These are phyloP conservation scores for Sisyra terminalis DNA, from an alignment of 2,888 invertebrate genomes.

Conservation along the genomic window DNA sequence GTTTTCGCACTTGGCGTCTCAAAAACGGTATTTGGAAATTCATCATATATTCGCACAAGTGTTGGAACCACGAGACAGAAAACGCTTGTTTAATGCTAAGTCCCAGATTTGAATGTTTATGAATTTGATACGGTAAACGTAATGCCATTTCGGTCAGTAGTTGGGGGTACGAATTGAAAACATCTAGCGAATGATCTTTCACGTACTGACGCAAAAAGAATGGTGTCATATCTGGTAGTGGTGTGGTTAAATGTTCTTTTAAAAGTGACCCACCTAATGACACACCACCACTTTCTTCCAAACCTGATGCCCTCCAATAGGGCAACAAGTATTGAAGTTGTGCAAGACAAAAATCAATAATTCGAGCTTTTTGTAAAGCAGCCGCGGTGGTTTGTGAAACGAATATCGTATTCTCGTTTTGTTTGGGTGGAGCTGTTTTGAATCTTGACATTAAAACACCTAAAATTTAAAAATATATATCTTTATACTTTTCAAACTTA, in stretches of 20 bases:
- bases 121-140: constrained; percentile 84
- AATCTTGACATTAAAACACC: constrained; percentile 63
- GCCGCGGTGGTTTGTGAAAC: constrained; percentile 56
- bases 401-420: constrained; percentile 34
- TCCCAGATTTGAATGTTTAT: constrained; percentile 47
- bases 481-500: not conserved
- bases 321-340: constrained; percentile 53
- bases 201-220: constrained; percentile 88
- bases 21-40: constrained; percentile 77
- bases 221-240: constrained; percentile 88
- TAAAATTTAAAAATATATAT: constrained; percentile 17
- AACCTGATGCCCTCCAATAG: constrained; percentile 50
- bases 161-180: constrained; percentile 87
- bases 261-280: constrained; percentile 50
- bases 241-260: constrained; percentile 63
- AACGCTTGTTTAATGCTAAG: constrained; percentile 31
- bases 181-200: constrained; percentile 76
- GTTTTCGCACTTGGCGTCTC: constrained; percentile 80
- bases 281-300: constrained; percentile 25
- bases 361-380: constrained; percentile 48
- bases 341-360: constrained; percentile 55
- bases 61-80: constrained; percentile 55
- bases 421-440: constrained; percentile 33
- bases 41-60: constrained; percentile 91
- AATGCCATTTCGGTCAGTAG: constrained; percentile 91